phyloP scores from a whole-genome alignment of 2,888 invertebrate genomes.

The Parapristionchus giblindavisi region DNA sequence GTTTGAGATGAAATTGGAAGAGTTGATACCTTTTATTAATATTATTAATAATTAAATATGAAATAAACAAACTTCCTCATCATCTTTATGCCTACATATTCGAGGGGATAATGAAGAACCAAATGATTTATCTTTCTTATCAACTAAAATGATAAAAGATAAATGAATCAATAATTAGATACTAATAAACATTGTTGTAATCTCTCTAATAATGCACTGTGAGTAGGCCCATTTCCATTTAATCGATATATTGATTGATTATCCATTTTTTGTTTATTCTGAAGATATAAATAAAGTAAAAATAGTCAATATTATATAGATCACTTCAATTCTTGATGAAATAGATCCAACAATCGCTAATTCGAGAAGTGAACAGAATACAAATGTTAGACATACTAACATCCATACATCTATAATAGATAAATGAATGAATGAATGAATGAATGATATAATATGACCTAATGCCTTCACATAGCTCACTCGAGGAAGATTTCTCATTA shows the following conservation, averaged over 20 bases:
- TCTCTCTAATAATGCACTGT: too few relatives aligned
- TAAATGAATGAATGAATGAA: background rate
- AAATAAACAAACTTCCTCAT: too few relatives aligned
- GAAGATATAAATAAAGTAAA: background rate
- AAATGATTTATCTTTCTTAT: too few relatives aligned
- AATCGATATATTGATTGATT: background rate
- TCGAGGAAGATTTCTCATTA: conserved; percentile 67
- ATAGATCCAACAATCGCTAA: conserved; percentile 65
- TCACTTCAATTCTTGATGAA: conserved; percentile 49
- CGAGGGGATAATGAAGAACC: too few relatives aligned
- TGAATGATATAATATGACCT: conserved; percentile 39
- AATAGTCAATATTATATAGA: background rate
- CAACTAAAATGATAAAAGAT: background rate
- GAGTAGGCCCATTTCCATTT: too few relatives aligned
- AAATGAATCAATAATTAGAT: background rate
- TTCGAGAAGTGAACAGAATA: conserved; percentile 64
- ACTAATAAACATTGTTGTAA: too few relatives aligned
- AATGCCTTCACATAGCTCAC: conserved; percentile 60
- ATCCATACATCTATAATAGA: conserved; percentile 58
- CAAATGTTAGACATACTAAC: conserved; percentile 65
- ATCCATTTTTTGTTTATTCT: background rate
- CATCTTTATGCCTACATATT: too few relatives aligned
- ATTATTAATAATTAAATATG: too few relatives aligned
- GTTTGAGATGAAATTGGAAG: too few relatives aligned
- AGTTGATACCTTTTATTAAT: too few relatives aligned